phyloP scores from a whole-genome alignment of 2,113 vertebrate species.

The Alaudala cheleensis region DNA sequence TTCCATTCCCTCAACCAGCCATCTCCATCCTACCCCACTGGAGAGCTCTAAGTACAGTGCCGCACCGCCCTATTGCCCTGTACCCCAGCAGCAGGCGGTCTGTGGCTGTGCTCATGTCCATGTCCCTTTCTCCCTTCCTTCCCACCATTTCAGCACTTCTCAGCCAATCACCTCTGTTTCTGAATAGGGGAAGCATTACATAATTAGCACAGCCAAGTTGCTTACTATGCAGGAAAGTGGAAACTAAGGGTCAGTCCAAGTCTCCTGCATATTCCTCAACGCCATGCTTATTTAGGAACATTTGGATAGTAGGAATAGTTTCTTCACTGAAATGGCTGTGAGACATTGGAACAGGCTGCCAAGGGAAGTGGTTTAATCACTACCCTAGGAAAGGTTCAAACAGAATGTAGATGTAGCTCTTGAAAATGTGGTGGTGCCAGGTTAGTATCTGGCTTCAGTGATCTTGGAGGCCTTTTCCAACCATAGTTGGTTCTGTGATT shows the following conservation, averaged over 20 bases:
- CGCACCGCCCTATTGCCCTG: not conserved
- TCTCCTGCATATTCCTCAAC: not conserved
- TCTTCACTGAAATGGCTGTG: not conserved
- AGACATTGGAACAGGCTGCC: not conserved
- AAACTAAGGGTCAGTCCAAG: not conserved
- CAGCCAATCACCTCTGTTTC: not conserved
- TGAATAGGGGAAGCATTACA: not conserved
- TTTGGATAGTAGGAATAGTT: not conserved
- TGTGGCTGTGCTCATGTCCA: accelerated
- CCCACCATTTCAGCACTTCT: not conserved
- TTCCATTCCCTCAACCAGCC: not conserved
- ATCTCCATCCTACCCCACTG: not conserved
- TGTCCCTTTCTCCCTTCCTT: not conserved
- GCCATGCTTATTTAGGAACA: not conserved
- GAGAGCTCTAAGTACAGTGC: not conserved
- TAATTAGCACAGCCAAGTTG: not conserved
- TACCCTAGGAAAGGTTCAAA: not conserved
- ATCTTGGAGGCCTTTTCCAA: not conserved
- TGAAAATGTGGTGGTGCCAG: not conserved
- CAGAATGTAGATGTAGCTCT: not conserved
- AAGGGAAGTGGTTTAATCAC: not conserved
- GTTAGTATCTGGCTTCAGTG: not conserved
- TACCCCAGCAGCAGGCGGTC: not conserved
- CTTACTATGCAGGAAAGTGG: not conserved
- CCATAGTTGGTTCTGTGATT: not conserved